A percentile compares a stretch with the other conserved stretches of the same genome.
Conservation (phyloP, 2,888 invertebrate genomes). For the Ochropacha duplaris region DNA sequence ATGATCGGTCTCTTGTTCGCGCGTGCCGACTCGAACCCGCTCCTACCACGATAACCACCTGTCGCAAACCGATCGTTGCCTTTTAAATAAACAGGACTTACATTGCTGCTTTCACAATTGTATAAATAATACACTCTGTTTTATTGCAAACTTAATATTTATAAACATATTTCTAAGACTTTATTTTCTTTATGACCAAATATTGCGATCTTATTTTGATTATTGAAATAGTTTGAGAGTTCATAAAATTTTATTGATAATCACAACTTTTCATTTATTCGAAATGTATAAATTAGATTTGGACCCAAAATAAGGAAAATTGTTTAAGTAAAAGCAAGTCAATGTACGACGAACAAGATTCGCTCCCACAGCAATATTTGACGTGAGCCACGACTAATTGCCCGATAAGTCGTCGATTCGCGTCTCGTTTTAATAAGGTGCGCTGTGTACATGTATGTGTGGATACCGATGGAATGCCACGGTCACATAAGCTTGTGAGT, state of each 20-base stretch:
- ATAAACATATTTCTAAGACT: not conserved
- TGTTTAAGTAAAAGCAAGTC: conserved; percentile 31
- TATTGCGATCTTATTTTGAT: not conserved
- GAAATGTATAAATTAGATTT: not conserved
- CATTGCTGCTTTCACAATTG: conserved; percentile 51
- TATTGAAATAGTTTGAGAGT: not conserved
- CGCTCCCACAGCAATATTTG: conserved; percentile 59
- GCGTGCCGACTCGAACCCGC: conserved; percentile 59
- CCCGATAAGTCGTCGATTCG: conserved; percentile 83
- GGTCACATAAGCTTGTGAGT: conserved; percentile 63
- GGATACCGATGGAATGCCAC: conserved; percentile 80
- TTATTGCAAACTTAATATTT: conserved; percentile 14
- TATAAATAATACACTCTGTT: conserved; percentile 13
- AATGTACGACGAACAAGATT: conserved; percentile 64
- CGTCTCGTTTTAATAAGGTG: conserved; percentile 83
- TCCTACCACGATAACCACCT: conserved; percentile 36
- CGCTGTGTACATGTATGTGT: conserved; percentile 74
- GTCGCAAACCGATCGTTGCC: conserved; percentile 22
- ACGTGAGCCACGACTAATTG: conserved; percentile 79
- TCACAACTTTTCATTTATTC: not conserved
- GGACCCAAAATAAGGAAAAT: not conserved
- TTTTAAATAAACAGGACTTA: conserved; percentile 36
- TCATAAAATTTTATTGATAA: not conserved
- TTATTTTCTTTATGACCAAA: not conserved
- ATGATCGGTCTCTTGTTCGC: conserved; percentile 60